A percentile compares a stretch with the other conserved stretches of the same genome.
Evolutionary conservation across 1,140 invertebrate genomes (phyloP).

Genomic region (Patella vulgata): DNA sequence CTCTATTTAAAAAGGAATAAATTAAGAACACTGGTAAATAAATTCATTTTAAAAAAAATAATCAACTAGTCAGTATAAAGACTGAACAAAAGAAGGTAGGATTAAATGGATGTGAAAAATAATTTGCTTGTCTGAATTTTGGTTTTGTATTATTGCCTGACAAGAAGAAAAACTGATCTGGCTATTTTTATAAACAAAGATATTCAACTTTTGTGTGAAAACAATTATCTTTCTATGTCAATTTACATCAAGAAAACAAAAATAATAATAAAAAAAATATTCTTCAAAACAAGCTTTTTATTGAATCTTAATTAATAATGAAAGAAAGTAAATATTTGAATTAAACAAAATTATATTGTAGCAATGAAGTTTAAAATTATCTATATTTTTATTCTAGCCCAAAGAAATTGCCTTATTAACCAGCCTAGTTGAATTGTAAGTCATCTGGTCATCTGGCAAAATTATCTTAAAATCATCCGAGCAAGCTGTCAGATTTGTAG

Average conservation of each 20-base stretch:
- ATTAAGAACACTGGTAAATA: constrained; percentile 6
- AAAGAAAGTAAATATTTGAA: not conserved
- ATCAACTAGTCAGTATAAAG: not conserved
- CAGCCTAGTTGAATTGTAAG: constrained; percentile 9
- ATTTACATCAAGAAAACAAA: too few relatives aligned
- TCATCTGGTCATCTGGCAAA: too few relatives aligned
- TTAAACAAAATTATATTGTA: not conserved
- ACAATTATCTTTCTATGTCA: not conserved
- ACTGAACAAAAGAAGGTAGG: not conserved
- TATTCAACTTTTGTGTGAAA: not conserved
- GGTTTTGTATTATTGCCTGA: too few relatives aligned
- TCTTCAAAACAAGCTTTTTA: not conserved
- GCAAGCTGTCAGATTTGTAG: too few relatives aligned
- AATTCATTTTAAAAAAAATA: not conserved
- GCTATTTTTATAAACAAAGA: too few relatives aligned
- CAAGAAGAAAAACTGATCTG: too few relatives aligned
- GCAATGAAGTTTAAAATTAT: not conserved
- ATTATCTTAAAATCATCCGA: too few relatives aligned
- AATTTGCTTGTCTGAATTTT: too few relatives aligned
- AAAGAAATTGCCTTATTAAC: not conserved
- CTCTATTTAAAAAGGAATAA: constrained; percentile 14
- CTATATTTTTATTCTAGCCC: constrained; percentile 9
- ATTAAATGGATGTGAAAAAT: too few relatives aligned
- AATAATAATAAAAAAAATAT: too few relatives aligned
- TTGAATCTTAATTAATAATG: not conserved